phyloP scores from a whole-genome alignment of 2,888 invertebrate species.

The Carpatolechia fugitivella region DNA sequence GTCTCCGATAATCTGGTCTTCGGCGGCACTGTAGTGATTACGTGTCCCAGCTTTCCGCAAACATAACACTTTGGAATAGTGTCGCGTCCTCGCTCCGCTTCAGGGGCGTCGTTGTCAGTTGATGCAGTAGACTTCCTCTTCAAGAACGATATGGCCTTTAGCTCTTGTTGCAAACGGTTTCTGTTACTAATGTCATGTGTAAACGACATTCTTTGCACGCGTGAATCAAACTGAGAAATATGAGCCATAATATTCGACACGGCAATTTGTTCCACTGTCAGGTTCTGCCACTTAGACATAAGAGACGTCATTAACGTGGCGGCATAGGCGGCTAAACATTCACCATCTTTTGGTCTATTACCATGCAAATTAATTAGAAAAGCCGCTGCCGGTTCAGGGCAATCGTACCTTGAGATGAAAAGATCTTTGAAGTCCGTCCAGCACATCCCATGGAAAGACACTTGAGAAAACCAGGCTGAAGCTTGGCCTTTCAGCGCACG shows the following conservation, averaged over 20 bases:
- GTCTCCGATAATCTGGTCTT: too few relatives aligned
- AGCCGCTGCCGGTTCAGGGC: background rate
- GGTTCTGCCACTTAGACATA: background rate
- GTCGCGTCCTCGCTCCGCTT: background rate
- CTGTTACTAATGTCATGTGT: background rate
- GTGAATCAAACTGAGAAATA: background rate
- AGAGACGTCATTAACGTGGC: background rate
- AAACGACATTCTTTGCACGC: background rate
- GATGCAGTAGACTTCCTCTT: background rate
- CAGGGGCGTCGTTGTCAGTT: background rate
- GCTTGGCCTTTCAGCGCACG: constrained; percentile 18
- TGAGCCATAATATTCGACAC: background rate
- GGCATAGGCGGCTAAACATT: constrained; percentile 4
- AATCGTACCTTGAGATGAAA: constrained; percentile 9
- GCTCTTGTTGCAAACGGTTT: constrained; percentile 15
- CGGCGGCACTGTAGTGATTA: too few relatives aligned
- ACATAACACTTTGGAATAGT: background rate
- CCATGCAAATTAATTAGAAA: background rate
- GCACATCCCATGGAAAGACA: constrained; percentile 17
- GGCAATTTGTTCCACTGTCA: background rate
- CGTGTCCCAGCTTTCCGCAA: background rate
- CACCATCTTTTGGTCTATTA: background rate
- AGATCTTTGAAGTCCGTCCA: constrained; percentile 20
- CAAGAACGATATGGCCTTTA: constrained; percentile 14
- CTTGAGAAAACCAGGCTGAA: constrained; percentile 18